Evolutionary conservation across 2,888 invertebrate species (phyloP).

Genomic region (Baccha elongata): DNA sequence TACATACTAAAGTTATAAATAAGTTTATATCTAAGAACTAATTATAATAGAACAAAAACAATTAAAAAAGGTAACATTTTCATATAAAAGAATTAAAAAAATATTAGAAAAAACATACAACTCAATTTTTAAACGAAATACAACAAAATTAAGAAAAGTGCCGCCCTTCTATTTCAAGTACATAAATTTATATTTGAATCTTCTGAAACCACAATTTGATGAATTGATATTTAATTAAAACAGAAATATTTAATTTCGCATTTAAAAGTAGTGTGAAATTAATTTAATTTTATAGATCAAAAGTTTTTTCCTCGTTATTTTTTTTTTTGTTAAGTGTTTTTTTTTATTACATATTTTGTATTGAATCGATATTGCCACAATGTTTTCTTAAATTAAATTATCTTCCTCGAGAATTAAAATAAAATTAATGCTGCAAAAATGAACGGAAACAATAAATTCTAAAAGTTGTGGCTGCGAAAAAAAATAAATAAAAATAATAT

Average conservation of each 20-base stretch:
- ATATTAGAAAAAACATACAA: constrained; percentile 63
- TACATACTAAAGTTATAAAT: constrained; percentile 69
- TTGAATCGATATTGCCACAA: neutral
- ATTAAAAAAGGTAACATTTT: constrained; percentile 58
- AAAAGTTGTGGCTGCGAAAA: constrained; percentile 42
- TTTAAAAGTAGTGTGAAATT: constrained; percentile 4
- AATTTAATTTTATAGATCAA: constrained; percentile 27
- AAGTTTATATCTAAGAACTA: constrained; percentile 71
- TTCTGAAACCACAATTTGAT: constrained; percentile 35
- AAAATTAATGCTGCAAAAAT: constrained; percentile 23
- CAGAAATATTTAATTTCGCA: constrained; percentile 16
- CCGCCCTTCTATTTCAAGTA: constrained; percentile 66
- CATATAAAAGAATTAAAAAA: constrained; percentile 56
- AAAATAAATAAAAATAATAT: constrained; percentile 22
- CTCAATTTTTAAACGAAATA: constrained; percentile 65
- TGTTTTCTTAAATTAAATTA: constrained; percentile 4
- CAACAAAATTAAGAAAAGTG: constrained; percentile 56
- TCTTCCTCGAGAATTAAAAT: constrained; percentile 3
- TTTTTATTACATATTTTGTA: constrained; percentile 17
- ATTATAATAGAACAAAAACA: constrained; percentile 59
- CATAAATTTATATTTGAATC: constrained; percentile 46
- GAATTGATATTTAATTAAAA: constrained; percentile 36
- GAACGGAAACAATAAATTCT: constrained; percentile 27
- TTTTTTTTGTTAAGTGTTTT: constrained; percentile 15
- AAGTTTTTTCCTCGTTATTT: neutral